phyloP scores from a whole-genome alignment of 2,797 vertebrate genomes.

The Spinus olivaceus region DNA sequence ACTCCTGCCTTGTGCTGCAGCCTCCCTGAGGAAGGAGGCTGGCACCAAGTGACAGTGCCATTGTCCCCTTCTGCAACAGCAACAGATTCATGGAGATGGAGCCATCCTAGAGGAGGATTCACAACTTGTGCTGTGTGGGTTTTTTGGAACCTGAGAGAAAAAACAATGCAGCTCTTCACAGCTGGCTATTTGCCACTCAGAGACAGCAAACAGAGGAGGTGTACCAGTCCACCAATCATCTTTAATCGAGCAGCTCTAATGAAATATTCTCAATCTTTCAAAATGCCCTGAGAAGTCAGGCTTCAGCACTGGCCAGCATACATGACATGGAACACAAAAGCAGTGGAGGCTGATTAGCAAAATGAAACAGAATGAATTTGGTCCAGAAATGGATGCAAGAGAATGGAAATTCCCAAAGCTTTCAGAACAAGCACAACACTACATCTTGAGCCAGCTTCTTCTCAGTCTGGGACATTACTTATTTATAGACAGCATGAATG shows the following conservation, averaged over 20 bases:
- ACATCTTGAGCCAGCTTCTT: slow-evolving; percentile 11
- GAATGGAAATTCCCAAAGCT: slow-evolving; percentile 20
- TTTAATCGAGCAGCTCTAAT: neutral
- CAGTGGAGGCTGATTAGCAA: slow-evolving; percentile 42
- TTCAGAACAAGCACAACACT: neutral
- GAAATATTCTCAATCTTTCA: neutral
- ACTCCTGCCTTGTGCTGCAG: accelerated
- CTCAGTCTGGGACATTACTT: slow-evolving; percentile 1
- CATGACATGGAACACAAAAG: neutral
- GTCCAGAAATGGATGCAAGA: slow-evolving; percentile 18
- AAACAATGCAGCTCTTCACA: neutral
- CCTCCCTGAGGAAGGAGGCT: neutral
- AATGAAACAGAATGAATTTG: slow-evolving; percentile 2
- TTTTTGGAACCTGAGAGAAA: neutral
- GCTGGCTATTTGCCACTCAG: neutral
- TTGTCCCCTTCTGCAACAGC: neutral
- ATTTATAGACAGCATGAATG: slow-evolving; percentile 44
- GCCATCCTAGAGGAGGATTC: neutral
- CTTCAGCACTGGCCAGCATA: neutral
- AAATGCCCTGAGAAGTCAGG: neutral
- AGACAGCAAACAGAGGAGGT: neutral
- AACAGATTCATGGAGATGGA: neutral
- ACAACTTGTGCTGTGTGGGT: neutral
- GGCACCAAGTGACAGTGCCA: neutral
- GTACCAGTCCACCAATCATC: neutral